phyloP scores from a whole-genome alignment of 2,113 vertebrate genomes.

The Serilophus lunatus region DNA sequence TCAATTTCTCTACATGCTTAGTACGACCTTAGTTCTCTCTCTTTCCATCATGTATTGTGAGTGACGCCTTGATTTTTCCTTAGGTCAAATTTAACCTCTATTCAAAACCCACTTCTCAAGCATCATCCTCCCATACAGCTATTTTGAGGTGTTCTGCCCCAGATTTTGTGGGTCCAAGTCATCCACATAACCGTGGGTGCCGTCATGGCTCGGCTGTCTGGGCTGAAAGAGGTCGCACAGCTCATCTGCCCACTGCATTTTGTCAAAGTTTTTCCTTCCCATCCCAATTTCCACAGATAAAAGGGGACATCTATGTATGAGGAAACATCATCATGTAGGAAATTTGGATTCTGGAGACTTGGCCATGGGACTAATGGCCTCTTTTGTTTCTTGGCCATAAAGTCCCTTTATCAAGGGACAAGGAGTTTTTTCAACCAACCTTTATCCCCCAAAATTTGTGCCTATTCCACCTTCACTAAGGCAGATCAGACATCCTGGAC shows the following conservation, averaged over 20 bases:
- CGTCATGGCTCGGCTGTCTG: fast-evolving
- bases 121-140: fast-evolving
- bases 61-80: background rate
- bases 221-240: background rate
- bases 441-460: background rate
- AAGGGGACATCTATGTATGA: background rate
- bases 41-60: fast-evolving
- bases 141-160: background rate
- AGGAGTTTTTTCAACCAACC: background rate
- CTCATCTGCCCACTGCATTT: fast-evolving
- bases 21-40: background rate
- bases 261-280: background rate
- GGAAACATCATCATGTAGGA: background rate
- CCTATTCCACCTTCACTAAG: background rate
- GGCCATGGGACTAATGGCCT: fast-evolving
- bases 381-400: background rate
- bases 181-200: fast-evolving
- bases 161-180: background rate
- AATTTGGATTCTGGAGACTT: fast-evolving
- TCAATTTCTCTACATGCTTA: background rate
- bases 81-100: background rate
- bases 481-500: fast-evolving
- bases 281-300: background rate
- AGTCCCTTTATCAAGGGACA: background rate
- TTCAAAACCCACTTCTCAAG: background rate